Percentiles rank a stretch among this genome's conserved stretches.
phyloP scores from a whole-genome alignment of 1,140 invertebrate species.

The Platyscapa corneri region DNA sequence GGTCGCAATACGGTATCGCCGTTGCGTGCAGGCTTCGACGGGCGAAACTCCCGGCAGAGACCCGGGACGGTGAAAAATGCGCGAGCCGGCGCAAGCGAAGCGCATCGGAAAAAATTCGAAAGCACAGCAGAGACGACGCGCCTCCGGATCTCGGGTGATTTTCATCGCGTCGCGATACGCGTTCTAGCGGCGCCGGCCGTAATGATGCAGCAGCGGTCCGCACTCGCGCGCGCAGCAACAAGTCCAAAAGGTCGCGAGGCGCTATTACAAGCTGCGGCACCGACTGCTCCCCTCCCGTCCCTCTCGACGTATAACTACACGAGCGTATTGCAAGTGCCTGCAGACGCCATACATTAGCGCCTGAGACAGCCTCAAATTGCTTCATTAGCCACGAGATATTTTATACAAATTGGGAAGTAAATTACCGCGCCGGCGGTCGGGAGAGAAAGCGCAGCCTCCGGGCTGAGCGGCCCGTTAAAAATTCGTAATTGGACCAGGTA shows the following conservation, averaged over 20 bases:
- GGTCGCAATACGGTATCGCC: neutral
- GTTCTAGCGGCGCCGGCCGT: neutral
- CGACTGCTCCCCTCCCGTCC: constrained; percentile 35
- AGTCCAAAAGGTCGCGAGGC: neutral
- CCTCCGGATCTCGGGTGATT: constrained; percentile 7
- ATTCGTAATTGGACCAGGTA: constrained; percentile 70
- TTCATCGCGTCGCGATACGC: neutral
- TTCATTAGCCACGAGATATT: constrained; percentile 74
- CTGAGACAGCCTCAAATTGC: constrained; percentile 73
- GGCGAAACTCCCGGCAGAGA: neutral
- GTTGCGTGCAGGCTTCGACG: neutral
- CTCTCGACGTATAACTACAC: constrained; percentile 66
- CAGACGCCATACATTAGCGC: constrained; percentile 70
- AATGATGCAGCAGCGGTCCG: neutral
- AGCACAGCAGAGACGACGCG: neutral
- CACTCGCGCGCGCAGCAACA: too few species aligned
- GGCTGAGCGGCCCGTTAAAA: constrained; percentile 58
- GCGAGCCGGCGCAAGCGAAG: too few species aligned
- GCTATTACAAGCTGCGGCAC: neutral
- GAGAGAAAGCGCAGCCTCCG: neutral
- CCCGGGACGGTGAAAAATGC: neutral
- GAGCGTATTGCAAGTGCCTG: constrained; percentile 58
- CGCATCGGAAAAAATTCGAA: neutral
- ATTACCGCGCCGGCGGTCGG: constrained; percentile 62
- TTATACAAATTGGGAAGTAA: constrained; percentile 74